Base-by-base conservation (phyloP, 2,797 vertebrate genomes). In the Myotis myotis region DNA sequence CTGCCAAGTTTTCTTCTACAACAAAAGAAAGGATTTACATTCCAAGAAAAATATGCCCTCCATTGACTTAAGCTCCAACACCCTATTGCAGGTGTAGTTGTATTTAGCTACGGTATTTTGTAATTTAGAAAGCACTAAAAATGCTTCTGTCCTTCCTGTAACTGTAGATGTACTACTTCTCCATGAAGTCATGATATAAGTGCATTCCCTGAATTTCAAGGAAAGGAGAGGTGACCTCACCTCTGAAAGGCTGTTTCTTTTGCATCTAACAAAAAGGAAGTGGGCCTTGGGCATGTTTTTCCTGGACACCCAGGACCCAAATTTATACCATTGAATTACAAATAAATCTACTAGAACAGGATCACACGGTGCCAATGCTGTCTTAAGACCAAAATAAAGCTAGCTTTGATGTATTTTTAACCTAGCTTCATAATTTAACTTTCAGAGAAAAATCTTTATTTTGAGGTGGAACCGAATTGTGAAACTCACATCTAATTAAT, bases 341-440 rank as follows among this genome's bases (percentile, higher is more conserved):
- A 90, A 89, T 76, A 87, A 95, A 86, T 96, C 83, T 96, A 60
- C 87, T 88, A 36, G 68, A 91, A 91, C 68, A 91, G 60, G 44
- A 80, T 91, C 81, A 87, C 64, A 92, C 57, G 19, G 38, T 53
- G 47, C 82, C 66, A 81, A 55, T 30, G 41, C 70, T 90, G 33
- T 44, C 68, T 90, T 90, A 86, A 85, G 22, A 49, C 28, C 49
- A 76, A 90, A 95, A 90, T 81, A 88, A 88, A 90, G 74, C 33
- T 87, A 72, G 13, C 41, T 94, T 87, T 94, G 86, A 88, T 96
- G 57, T 87, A 83, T 75, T 94, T 96, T 95, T 89, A 94, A 82
- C 47, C 49, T 68, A 86, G 62, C 30, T 62, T 96, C 79, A 95
- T 82, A 93, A 95, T 71, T 93, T 87, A 92, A 85, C 62, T 90